Base-by-base conservation (phyloP, 2,888 invertebrate genomes). In the Tetragonisca angustula region DNA sequence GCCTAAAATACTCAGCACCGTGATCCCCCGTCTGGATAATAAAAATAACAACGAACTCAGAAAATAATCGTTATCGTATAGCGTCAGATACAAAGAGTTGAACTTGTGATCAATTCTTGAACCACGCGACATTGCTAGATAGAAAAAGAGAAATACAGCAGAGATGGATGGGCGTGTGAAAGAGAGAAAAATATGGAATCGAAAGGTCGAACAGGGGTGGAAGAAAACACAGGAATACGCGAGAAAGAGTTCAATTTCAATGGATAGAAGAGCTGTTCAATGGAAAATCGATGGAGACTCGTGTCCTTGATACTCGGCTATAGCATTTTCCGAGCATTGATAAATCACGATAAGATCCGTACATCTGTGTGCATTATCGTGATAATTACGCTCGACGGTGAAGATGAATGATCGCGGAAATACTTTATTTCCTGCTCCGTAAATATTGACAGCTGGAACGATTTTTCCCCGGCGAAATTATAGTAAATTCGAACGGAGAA, bases 201-300 rank as follows among this genome's bases (percentile, higher is more conserved):
- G 68, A 21, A 15, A 54, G 36, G 21, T 49, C 32, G 54, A 32
- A 54, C 27, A 49, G 73, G 43, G 43, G 49, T 27, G 27, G 68
- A 64, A 52, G 50, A 67, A 64, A 74, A 72, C 50, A 32, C 67
- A 70, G 69, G 32, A 52, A 61, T 59, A 43, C 50, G 52, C 9
- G 65, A 72, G 68, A 50, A 70, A 56, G 36, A 61, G 69, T 36
- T 80, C 62, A 27, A 21, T 82, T 85, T 77, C 72, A 76, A 89
- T 56, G 78, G 49, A 68, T n/a, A 69, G 83, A 83, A 79, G 79
- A 54, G 76, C 67, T 81, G 67, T 85, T 87, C 74, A 81, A 56
- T 70, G 72, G 87, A 85, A 85, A 89, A 85, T 88, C 80, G 83
- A 80, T 80, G 71, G 71, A 76, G 9, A 43, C 78, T 87, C 79